phyloP scores from a whole-genome alignment of 2,797 vertebrate genomes.

The Poeciliopsis infans region DNA sequence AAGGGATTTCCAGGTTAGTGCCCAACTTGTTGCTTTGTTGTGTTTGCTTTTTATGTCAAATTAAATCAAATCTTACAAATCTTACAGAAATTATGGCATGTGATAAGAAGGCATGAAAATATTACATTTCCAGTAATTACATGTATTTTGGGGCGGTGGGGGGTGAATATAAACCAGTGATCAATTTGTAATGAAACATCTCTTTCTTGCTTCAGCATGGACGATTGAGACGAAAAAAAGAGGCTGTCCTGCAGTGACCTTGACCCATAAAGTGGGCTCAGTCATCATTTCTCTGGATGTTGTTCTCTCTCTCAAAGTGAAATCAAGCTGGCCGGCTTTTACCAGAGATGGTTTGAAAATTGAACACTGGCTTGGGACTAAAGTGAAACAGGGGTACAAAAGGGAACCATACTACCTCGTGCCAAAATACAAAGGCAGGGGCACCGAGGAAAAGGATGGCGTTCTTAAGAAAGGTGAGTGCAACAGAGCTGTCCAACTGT shows the following conservation, averaged over 20 bases:
- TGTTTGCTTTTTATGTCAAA: background rate
- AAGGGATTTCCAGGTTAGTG: conserved; percentile 67
- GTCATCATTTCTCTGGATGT: conserved; percentile 85
- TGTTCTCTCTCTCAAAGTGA: conserved; percentile 81
- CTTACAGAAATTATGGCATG: background rate
- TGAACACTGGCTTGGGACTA: conserved; percentile 83
- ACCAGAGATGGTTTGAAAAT: conserved; percentile 78
- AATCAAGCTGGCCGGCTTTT: conserved; percentile 76
- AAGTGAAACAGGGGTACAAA: conserved; percentile 65
- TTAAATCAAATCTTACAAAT: background rate
- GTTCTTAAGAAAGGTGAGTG: conserved; percentile 64
- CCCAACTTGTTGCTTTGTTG: background rate
- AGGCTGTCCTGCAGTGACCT: conserved; percentile 87
- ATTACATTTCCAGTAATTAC: background rate
- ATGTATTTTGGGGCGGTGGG: background rate
- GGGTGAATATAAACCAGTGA: background rate
- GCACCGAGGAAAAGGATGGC: conserved; percentile 48
- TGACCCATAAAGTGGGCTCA: conserved; percentile 26
- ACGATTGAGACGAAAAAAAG: conserved; percentile 67
- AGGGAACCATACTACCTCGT: conserved; percentile 76
- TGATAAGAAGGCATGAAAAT: background rate
- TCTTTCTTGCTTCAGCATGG: conserved; percentile 53
- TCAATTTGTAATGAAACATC: background rate
- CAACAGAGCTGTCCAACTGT: background rate
- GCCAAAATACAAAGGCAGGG: conserved; percentile 84